Evolutionary conservation across 1,140 invertebrate genomes (phyloP), one percentile per base, ranked within the genome.

Genomic region (Drosophila bocqueti): DNA sequence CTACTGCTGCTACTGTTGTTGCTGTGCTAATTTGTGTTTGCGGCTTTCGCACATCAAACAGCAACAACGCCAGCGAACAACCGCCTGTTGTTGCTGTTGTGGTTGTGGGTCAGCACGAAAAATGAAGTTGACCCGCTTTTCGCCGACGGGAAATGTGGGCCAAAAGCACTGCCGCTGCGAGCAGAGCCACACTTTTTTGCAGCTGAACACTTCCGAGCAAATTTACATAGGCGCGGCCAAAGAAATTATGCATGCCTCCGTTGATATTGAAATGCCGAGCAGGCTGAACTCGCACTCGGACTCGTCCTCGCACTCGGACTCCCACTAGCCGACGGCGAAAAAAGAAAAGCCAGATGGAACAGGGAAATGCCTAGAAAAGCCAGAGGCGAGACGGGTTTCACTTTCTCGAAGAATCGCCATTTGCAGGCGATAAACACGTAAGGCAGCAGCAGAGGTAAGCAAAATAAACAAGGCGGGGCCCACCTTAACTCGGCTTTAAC

Each of bases 101-200:
- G 60, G 80, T 69, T 79, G 81, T 79, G 75, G 81, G 84, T 89
- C 85, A 89, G 75, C 71, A 89, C 75, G 67, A 90, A 81, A 89
- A 89, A 89, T 89, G 85, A 82, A 89, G 81, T 89, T 89, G 85
- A 89, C 85, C 85, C 89, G 81, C 75, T 90, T 89, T 79, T 34
- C 36, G 61, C 43, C 58, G 52, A 64, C 52, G 64, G 62, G 15
- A 69, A 82, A 86, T 79, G 59, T 86, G 64, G 79, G 49, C 66
- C 83, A 85, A 65, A 46, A 29, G 40, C 59, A 72, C 52, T 55
- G 24, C 45, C 45, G 60, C 58, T 34, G 40, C 36, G 71, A 49
- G 65, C 40, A 58, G 55, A 26, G 50, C 60, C 42, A 65, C 55
- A 71, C 50, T 26, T 45, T 61, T 63, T 61, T 34, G 46, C 24